Conservation (phyloP, 37 sponge, comb jelly and placozoan species). For the Oopsacas minuta region DNA sequence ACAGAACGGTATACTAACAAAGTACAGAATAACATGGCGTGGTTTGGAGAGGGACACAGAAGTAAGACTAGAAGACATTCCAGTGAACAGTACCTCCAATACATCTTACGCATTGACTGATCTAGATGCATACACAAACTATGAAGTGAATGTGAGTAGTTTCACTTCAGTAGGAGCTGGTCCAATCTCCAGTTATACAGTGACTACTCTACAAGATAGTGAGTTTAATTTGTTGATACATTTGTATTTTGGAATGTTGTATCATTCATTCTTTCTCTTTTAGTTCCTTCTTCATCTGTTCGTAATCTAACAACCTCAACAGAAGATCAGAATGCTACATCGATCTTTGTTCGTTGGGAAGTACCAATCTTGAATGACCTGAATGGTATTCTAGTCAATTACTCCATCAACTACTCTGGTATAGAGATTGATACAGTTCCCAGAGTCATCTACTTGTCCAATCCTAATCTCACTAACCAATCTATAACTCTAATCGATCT, state of each 20-base stretch:
- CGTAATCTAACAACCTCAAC: slow-evolving; percentile 6
- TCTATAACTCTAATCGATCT: not conserved
- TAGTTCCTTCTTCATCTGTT: slow-evolving; percentile 2
- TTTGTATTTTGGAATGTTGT: not conserved
- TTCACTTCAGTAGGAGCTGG: not conserved
- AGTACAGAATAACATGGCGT: not conserved
- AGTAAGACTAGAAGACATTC: not conserved
- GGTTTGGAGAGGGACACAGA: not conserved
- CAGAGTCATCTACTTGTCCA: slow-evolving; percentile 12
- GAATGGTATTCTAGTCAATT: not conserved
- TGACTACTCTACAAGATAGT: not conserved
- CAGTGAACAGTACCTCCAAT: not conserved
- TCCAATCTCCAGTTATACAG: not conserved
- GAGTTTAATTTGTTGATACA: not conserved
- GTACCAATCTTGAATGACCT: not conserved
- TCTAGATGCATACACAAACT: not conserved
- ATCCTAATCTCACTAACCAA: not conserved
- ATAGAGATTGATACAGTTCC: slow-evolving; percentile 6
- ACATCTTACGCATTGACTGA: not conserved
- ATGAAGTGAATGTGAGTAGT: not conserved
- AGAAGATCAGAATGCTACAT: not conserved
- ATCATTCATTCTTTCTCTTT: not conserved
- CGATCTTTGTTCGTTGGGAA: not conserved
- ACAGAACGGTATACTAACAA: not conserved
- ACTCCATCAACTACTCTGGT: not conserved